phyloP scores from a whole-genome alignment of 35 echinoderm and acorn worm genomes.

The Amphiura filiformis region DNA sequence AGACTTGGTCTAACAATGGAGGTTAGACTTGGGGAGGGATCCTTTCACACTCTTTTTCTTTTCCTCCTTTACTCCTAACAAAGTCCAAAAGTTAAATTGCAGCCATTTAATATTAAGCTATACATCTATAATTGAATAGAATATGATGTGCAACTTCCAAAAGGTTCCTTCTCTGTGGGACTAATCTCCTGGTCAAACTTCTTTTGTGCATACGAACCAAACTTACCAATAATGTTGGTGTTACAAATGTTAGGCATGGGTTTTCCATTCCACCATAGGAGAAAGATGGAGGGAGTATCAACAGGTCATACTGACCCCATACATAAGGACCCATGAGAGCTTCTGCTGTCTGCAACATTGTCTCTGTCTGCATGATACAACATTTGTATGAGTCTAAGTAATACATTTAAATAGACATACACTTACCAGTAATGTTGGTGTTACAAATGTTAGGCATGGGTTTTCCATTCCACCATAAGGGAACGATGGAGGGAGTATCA shows the following conservation, averaged over 20 bases:
- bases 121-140: too few species aligned
- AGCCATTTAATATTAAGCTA: too few species aligned
- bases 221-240: slow-evolving; percentile 69
- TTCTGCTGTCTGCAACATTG: slow-evolving; percentile 71
- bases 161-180: too few species aligned
- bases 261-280: slow-evolving; percentile 98
- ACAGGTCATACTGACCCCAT: slow-evolving; percentile 94
- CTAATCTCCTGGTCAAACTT: too few species aligned
- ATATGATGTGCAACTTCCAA: too few species aligned
- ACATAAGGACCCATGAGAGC: slow-evolving; percentile 70
- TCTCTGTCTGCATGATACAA: slow-evolving; percentile 52
- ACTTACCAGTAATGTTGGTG: slow-evolving; percentile 80
- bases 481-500: slow-evolving; percentile 87
- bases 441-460: slow-evolving; percentile 92
- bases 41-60: too few species aligned
- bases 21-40: too few species aligned
- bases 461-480: slow-evolving; percentile 97
- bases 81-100: too few species aligned
- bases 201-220: too few species aligned
- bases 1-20: too few species aligned
- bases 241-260: slow-evolving; percentile 91
- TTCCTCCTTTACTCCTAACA: too few species aligned
- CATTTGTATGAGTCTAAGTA: background rate
- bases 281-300: slow-evolving; percentile 91
- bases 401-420: background rate